Conservation (phyloP, 2,113 vertebrate species). For the Corythaixoides concolor region DNA sequence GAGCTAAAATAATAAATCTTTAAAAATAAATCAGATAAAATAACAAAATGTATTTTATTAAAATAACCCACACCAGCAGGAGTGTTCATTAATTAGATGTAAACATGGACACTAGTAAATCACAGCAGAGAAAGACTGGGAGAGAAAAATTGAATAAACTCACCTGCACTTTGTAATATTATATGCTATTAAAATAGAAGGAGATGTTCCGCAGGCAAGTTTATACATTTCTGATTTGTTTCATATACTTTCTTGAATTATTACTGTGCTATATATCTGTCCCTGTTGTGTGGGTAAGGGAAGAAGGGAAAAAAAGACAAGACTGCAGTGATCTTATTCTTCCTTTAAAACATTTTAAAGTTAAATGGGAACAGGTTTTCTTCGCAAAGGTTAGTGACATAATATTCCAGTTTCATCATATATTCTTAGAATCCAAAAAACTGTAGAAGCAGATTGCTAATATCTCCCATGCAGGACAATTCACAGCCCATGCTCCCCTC, state of each 20-base stretch:
- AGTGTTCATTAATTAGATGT: constrained; percentile 48
- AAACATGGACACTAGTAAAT: constrained; percentile 42
- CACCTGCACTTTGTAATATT: constrained; percentile 12
- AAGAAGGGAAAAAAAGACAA: neutral
- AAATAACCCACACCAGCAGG: constrained; percentile 52
- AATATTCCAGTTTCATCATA: neutral
- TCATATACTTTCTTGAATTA: constrained; percentile 13
- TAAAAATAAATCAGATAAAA: constrained; percentile 50
- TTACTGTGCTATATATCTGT: neutral
- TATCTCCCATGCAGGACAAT: neutral
- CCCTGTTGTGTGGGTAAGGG: neutral
- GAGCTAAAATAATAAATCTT: constrained; percentile 37
- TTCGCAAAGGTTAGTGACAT: neutral
- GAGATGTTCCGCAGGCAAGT: constrained; percentile 17
- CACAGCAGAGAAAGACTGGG: constrained; percentile 5
- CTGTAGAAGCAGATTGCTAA: neutral
- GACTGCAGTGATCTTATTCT: neutral
- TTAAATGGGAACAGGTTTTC: neutral
- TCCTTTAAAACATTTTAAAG: neutral
- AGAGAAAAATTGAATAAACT: constrained; percentile 27
- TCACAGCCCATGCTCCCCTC: neutral
- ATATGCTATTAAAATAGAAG: constrained; percentile 34
- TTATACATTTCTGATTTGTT: constrained; percentile 43
- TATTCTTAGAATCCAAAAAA: neutral
- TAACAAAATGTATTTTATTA: constrained; percentile 46